These are phyloP conservation scores for Sebastes elongatus DNA, from an alignment of 2,797 vertebrate genomes.

Conservation along the genomic window DNA sequence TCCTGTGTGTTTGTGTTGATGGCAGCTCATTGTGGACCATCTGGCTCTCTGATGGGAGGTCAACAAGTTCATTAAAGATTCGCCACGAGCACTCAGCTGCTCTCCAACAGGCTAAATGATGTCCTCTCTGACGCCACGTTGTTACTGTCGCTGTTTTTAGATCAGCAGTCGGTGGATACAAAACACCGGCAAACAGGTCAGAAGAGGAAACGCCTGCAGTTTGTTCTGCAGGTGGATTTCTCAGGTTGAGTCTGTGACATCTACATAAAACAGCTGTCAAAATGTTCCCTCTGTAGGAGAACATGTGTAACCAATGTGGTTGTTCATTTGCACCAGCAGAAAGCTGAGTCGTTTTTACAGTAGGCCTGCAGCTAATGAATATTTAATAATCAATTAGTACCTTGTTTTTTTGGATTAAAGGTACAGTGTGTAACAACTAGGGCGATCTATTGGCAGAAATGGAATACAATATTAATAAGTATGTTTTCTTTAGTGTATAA, in stretches of 20 bases:
- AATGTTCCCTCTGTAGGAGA: background rate
- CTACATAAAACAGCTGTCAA: background rate
- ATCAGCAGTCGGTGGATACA: background rate
- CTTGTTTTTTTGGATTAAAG: too few species aligned
- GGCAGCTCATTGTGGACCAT: background rate
- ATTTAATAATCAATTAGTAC: background rate
- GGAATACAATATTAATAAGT: too few species aligned
- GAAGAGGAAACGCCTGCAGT: background rate
- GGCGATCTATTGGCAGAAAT: too few species aligned
- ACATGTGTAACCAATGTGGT: background rate
- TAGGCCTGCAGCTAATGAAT: background rate
- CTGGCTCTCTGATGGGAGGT: conserved; percentile 22
- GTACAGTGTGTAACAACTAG: too few species aligned
- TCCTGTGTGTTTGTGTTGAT: background rate
- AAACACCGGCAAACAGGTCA: background rate
- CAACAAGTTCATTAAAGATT: conserved; percentile 6
- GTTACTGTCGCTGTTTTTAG: background rate
- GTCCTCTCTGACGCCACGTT: background rate
- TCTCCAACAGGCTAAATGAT: background rate
- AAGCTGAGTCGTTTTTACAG: background rate
- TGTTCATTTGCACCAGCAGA: background rate
- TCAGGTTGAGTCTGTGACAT: background rate
- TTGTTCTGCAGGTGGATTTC: background rate
- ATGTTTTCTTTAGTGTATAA: too few species aligned
- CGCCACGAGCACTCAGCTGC: background rate